Evolutionary conservation across 2,797 vertebrate species (phyloP).

Genomic region (Lepidocolaptes lacrymiger): DNA sequence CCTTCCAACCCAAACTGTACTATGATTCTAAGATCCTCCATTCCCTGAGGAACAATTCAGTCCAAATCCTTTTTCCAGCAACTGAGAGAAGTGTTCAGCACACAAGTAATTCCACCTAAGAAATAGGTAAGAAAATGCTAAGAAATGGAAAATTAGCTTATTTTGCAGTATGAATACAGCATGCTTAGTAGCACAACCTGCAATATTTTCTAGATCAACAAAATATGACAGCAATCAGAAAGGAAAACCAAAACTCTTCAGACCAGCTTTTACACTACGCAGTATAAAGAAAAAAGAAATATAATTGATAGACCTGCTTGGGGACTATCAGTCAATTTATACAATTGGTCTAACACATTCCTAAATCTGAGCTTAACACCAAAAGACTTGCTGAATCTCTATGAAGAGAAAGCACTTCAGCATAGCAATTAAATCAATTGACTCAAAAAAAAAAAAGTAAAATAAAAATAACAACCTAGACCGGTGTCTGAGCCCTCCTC

Average conservation of each 20-base stretch:
- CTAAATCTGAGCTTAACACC: slow-evolving; percentile 42
- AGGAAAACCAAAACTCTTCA: neutral
- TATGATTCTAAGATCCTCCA: neutral
- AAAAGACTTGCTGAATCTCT: slow-evolving; percentile 28
- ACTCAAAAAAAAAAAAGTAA: neutral
- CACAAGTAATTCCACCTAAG: neutral
- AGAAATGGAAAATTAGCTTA: neutral
- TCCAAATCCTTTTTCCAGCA: neutral
- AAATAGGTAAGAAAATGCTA: neutral
- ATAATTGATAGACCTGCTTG: slow-evolving; percentile 10
- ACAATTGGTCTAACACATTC: slow-evolving; percentile 33
- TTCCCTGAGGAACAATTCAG: neutral
- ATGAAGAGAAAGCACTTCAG: slow-evolving; percentile 42
- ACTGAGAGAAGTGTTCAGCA: fast-evolving
- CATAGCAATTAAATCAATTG: slow-evolving; percentile 49
- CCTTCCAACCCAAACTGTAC: neutral
- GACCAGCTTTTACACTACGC: neutral
- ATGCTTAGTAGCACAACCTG: neutral
- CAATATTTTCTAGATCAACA: neutral
- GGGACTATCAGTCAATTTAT: slow-evolving; percentile 35
- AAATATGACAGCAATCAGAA: neutral
- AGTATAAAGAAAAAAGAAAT: neutral
- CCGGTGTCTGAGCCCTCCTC: slow-evolving; percentile 15
- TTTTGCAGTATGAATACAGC: neutral
- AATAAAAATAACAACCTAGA: neutral